These are phyloP conservation scores for Petroica traversi DNA, from an alignment of 2,113 vertebrate species.

Conservation along the genomic window DNA sequence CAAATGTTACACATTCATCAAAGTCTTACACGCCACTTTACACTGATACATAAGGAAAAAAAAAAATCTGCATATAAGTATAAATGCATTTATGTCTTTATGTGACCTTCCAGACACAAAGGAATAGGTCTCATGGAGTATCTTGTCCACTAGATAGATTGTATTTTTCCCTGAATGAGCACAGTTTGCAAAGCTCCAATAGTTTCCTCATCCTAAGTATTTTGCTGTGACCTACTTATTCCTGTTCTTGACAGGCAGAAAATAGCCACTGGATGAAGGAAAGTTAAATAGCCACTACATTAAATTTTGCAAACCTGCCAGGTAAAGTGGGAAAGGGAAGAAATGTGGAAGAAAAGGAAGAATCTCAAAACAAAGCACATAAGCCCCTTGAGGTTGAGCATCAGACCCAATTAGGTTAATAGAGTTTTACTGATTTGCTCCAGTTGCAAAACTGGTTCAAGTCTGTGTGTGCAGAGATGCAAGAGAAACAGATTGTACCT, in stretches of 20 bases:
- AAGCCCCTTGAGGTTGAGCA: background rate
- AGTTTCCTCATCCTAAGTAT: background rate
- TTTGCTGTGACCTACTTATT: background rate
- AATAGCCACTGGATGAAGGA: background rate
- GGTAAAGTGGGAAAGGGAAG: background rate
- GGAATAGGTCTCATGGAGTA: background rate
- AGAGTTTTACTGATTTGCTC: background rate
- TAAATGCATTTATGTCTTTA: background rate
- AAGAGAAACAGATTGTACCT: background rate
- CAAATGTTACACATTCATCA: background rate
- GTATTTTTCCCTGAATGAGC: background rate
- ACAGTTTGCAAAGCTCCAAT: background rate
- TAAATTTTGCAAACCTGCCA: background rate
- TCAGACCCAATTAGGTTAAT: background rate
- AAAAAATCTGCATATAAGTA: background rate
- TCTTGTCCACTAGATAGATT: background rate
- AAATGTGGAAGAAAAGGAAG: background rate
- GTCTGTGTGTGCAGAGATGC: background rate
- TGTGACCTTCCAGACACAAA: background rate
- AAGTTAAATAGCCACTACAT: background rate
- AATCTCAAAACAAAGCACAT: background rate
- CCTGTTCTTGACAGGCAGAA: background rate
- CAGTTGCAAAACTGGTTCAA: background rate
- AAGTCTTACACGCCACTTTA: background rate
- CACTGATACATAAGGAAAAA: background rate